Conservation (phyloP, 2,888 invertebrate genomes). For the Amiota mariae region DNA sequence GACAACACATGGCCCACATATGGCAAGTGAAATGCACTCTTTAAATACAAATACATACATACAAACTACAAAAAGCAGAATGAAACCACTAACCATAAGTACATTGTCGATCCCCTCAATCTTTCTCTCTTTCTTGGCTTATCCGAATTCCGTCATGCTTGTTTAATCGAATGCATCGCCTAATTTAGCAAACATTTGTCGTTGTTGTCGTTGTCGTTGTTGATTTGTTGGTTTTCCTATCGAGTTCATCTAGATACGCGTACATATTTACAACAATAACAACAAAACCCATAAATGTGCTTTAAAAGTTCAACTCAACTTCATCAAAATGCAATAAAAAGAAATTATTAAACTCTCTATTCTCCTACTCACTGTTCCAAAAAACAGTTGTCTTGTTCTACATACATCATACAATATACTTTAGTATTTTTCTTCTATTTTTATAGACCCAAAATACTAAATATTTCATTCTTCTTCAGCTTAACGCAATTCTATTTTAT, state of each 20-base stretch:
- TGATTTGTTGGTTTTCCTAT: no score
- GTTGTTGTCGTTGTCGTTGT: no score
- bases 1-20: slow-evolving; percentile 40
- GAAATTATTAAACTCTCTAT: no score
- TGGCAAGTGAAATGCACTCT: slow-evolving; percentile 12
- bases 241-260: no score
- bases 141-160: no score
- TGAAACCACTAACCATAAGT: no score
- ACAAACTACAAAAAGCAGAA: no score
- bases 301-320: not conserved
- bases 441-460: not conserved
- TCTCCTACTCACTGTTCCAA: not conserved
- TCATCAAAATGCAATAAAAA: no score
- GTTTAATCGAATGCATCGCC: no score
- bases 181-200: no score
- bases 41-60: not conserved
- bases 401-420: no score
- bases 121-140: not conserved
- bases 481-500: not conserved
- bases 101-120: not conserved
- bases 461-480: not conserved
- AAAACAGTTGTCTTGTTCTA: no score
- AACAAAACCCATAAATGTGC: not conserved
- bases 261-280: not conserved
- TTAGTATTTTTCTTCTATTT: not conserved